These are phyloP conservation scores for Lateolabrax maculatus DNA, from an alignment of 2,797 vertebrate species.

Conservation along the genomic window DNA sequence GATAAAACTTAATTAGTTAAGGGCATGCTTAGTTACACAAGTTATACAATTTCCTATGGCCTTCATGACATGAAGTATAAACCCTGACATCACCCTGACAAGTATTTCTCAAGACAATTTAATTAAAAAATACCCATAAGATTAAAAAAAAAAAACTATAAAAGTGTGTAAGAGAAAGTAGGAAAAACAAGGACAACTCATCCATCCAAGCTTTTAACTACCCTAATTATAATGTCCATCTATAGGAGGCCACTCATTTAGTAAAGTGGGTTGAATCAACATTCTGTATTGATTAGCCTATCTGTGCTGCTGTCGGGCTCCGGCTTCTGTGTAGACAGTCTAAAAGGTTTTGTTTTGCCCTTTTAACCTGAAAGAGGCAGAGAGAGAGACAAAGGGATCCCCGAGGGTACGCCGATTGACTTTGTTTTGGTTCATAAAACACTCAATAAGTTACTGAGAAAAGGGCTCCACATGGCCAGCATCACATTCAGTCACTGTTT, in stretches of 20 bases:
- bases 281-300: slow-evolving; percentile 66
- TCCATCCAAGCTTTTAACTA: slow-evolving; percentile 47
- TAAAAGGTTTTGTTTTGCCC: slow-evolving; percentile 60
- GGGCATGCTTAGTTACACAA: not conserved
- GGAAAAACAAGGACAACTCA: not conserved
- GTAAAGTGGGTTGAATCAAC: slow-evolving; percentile 70
- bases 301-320: slow-evolving; percentile 41
- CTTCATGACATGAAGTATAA: not conserved
- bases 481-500: slow-evolving; percentile 7
- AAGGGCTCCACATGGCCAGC: slow-evolving; percentile 7
- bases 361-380: slow-evolving; percentile 62
- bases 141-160: not conserved
- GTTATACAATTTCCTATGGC: not conserved
- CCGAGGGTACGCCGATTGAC: slow-evolving; percentile 50
- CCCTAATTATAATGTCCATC: slow-evolving; percentile 49
- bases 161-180: not conserved
- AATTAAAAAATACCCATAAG: not conserved
- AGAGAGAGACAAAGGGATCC: slow-evolving; percentile 47
- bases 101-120: not conserved
- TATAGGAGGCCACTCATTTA: slow-evolving; percentile 61
- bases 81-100: not conserved
- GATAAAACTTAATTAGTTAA: not conserved
- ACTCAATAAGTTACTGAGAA: slow-evolving; percentile 34
- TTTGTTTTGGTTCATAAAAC: slow-evolving; percentile 60
- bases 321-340: slow-evolving; percentile 31